Percentiles rank a stretch among this genome's conserved stretches.
phyloP scores from a whole-genome alignment of 2,888 invertebrate species.

The Drosophila testacea region DNA sequence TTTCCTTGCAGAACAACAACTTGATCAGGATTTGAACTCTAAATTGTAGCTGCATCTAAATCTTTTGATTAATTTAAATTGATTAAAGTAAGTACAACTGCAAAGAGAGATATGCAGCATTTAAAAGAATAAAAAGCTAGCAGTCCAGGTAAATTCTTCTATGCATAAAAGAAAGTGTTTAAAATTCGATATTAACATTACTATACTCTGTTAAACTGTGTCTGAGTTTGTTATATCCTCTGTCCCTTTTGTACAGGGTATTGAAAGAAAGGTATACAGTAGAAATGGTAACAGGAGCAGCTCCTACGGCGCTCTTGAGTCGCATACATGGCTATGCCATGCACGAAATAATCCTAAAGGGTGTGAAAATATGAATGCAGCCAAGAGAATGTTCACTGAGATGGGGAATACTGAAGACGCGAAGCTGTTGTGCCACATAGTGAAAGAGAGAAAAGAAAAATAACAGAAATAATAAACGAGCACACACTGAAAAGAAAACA shows the following conservation, averaged over 20 bases:
- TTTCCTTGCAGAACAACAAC: too few relatives aligned
- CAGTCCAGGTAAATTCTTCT: too few relatives aligned
- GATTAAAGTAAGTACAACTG: too few relatives aligned
- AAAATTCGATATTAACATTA: too few relatives aligned
- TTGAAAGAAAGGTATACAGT: constrained; percentile 16
- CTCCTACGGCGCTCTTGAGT: constrained; percentile 54
- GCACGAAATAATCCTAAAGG: constrained; percentile 79
- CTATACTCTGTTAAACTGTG: too few relatives aligned
- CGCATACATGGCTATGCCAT: constrained; percentile 57
- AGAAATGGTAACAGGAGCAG: constrained; percentile 61
- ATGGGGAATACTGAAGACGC: constrained; percentile 45
- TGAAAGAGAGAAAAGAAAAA: constrained; percentile 16
- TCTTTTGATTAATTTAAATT: too few relatives aligned
- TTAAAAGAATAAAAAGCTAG: too few relatives aligned
- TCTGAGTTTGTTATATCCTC: neutral
- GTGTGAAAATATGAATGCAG: constrained; percentile 79
- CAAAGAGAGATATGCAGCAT: too few relatives aligned
- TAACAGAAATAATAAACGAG: constrained; percentile 40
- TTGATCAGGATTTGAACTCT: too few relatives aligned
- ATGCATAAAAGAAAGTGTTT: too few relatives aligned
- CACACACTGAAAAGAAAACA: constrained; percentile 61
- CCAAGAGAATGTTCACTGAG: constrained; percentile 51
- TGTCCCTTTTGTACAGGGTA: constrained; percentile 23
- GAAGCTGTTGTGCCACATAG: constrained; percentile 55
- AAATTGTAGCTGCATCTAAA: too few relatives aligned